Percentiles rank a stretch among this genome's conserved stretches.
phyloP scores from a whole-genome alignment of 2,113 vertebrate genomes.

The Leucoraja erinaceus region DNA sequence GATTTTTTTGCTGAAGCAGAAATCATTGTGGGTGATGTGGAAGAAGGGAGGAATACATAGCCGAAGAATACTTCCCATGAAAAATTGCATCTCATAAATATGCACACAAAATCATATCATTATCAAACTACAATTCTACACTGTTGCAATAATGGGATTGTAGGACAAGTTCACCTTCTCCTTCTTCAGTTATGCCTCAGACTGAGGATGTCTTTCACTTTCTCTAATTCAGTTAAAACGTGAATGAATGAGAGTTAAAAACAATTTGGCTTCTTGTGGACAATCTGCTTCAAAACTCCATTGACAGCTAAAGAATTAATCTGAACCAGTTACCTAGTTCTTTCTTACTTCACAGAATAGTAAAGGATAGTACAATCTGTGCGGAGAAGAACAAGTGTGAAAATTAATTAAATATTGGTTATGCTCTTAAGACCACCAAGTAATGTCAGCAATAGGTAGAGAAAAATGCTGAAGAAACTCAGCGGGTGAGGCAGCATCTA shows the following conservation, averaged over 20 bases:
- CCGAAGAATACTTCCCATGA: not conserved
- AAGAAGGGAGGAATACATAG: not conserved
- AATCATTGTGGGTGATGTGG: not conserved
- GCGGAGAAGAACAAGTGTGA: too few species aligned
- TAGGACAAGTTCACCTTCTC: not conserved
- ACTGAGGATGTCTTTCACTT: not conserved
- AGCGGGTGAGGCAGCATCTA: too few species aligned
- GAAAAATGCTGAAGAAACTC: too few species aligned
- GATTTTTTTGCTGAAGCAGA: not conserved
- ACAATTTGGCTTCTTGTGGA: not conserved
- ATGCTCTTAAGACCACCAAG: too few species aligned
- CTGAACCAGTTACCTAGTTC: too few species aligned
- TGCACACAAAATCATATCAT: not conserved
- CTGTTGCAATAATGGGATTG: not conserved
- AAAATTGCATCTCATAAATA: not conserved
- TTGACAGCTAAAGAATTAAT: too few species aligned
- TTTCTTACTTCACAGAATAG: too few species aligned
- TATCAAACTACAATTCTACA: not conserved
- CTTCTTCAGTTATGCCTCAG: too few species aligned
- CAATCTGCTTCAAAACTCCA: not conserved
- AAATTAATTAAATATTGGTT: too few species aligned
- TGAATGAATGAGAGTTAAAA: not conserved
- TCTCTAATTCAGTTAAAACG: not conserved
- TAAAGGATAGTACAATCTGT: too few species aligned
- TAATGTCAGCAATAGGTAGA: too few species aligned